These are phyloP conservation scores for Scolopax bukidnonensis DNA, from an alignment of 2,797 vertebrate genomes.

Conservation along the genomic window DNA sequence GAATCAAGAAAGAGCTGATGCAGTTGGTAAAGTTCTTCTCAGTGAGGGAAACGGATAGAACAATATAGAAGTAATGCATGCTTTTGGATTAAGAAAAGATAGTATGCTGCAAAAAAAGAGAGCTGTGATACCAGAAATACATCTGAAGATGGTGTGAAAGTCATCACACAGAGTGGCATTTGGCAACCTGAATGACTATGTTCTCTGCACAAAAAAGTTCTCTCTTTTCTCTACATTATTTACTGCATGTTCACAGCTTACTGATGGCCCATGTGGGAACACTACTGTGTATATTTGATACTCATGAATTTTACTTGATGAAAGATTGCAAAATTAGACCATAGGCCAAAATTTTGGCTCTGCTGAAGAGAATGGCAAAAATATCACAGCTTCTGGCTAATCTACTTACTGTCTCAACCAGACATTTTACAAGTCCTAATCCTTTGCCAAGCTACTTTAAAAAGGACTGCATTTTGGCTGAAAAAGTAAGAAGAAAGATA, in stretches of 20 bases:
- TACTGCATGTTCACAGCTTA: not conserved
- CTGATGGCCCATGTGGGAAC: not conserved
- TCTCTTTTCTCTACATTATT: not conserved
- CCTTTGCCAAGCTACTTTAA: not conserved
- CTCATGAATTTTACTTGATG: not conserved
- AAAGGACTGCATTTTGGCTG: not conserved
- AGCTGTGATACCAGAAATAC: not conserved
- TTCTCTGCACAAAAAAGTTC: not conserved
- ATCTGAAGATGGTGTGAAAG: not conserved
- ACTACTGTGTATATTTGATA: not conserved
- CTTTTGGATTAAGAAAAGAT: not conserved
- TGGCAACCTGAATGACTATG: accelerated
- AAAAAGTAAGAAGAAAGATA: not conserved
- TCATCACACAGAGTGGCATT: not conserved
- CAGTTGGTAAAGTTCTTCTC: not conserved
- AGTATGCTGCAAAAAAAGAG: not conserved
- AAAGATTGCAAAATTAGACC: not conserved
- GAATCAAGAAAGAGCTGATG: accelerated
- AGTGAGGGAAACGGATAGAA: not conserved
- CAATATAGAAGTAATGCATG: not conserved
- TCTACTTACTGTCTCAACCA: not conserved
- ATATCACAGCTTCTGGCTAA: not conserved
- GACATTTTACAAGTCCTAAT: not conserved
- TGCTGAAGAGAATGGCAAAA: not conserved
- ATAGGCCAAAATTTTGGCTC: not conserved